Conservation (phyloP, 2,797 vertebrate species). For the Thaleichthys pacificus region DNA sequence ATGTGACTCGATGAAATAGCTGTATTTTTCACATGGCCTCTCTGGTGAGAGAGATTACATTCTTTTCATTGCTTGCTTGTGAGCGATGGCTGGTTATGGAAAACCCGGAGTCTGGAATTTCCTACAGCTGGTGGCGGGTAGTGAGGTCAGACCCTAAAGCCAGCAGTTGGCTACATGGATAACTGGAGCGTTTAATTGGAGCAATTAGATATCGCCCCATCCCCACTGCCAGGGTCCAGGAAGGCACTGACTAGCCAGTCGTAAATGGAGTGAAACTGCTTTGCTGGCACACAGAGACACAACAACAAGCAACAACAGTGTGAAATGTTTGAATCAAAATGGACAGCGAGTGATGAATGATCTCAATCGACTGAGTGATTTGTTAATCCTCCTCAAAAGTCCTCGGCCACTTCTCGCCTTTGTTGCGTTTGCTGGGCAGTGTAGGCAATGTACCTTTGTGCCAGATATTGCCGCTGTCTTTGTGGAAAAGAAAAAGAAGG, state of each 20-base stretch:
- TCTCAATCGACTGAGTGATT: neutral
- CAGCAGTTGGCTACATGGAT: slow-evolving; percentile 19
- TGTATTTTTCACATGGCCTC: neutral
- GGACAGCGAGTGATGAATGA: slow-evolving; percentile 25
- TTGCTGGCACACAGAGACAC: slow-evolving; percentile 22
- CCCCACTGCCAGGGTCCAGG: slow-evolving; percentile 35
- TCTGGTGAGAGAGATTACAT: neutral
- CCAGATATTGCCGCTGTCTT: too few species aligned
- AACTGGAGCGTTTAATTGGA: slow-evolving; percentile 55
- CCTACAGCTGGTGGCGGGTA: slow-evolving; percentile 42
- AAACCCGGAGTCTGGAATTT: slow-evolving; percentile 41
- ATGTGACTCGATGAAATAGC: neutral
- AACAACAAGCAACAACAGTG: neutral
- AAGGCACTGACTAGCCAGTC: slow-evolving; percentile 27
- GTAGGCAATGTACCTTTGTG: too few species aligned
- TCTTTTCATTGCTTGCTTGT: neutral
- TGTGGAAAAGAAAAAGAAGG: too few species aligned
- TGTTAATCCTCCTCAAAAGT: too few species aligned
- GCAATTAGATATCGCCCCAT: slow-evolving; percentile 18
- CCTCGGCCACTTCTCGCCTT: too few species aligned
- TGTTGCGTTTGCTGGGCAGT: too few species aligned
- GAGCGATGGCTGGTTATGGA: slow-evolving; percentile 14
- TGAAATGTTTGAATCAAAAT: slow-evolving; percentile 19
- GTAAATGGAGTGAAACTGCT: slow-evolving; percentile 52
- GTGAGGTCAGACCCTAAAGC: slow-evolving; percentile 32